These are phyloP conservation scores for Malacoraja senta DNA, from an alignment of 2,797 vertebrate species.

Conservation along the genomic window DNA sequence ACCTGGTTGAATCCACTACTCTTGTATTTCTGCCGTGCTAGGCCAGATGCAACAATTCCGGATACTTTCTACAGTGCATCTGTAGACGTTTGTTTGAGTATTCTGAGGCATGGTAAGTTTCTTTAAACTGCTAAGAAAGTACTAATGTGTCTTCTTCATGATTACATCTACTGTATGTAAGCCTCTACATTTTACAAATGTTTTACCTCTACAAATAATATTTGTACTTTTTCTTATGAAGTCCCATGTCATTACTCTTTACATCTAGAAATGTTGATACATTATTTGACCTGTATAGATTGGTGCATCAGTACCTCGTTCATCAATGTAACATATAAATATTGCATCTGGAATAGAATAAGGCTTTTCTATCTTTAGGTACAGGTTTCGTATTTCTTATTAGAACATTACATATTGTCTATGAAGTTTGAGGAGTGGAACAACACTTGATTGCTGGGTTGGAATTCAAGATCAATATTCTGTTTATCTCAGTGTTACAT, in stretches of 20 bases:
- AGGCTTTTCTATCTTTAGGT: too few species aligned
- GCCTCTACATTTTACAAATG: background rate
- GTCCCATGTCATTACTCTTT: background rate
- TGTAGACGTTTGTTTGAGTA: too few species aligned
- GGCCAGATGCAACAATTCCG: too few species aligned
- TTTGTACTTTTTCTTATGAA: background rate
- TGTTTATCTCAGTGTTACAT: too few species aligned
- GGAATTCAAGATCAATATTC: too few species aligned
- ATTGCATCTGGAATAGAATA: background rate
- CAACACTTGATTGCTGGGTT: background rate
- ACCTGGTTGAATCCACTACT: too few species aligned
- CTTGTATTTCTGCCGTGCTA: too few species aligned
- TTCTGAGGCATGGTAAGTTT: too few species aligned
- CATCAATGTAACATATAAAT: background rate
- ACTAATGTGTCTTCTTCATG: too few species aligned
- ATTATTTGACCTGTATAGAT: background rate
- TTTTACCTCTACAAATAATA: background rate
- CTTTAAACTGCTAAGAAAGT: too few species aligned
- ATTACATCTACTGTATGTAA: background rate
- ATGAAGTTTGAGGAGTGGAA: background rate
- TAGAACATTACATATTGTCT: background rate
- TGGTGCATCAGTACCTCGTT: background rate
- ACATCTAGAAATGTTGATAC: background rate
- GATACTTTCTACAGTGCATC: too few species aligned
- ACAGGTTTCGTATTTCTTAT: background rate